Base-by-base conservation (phyloP, 1,140 invertebrate genomes). In the Ceratosolen fusciceps region DNA sequence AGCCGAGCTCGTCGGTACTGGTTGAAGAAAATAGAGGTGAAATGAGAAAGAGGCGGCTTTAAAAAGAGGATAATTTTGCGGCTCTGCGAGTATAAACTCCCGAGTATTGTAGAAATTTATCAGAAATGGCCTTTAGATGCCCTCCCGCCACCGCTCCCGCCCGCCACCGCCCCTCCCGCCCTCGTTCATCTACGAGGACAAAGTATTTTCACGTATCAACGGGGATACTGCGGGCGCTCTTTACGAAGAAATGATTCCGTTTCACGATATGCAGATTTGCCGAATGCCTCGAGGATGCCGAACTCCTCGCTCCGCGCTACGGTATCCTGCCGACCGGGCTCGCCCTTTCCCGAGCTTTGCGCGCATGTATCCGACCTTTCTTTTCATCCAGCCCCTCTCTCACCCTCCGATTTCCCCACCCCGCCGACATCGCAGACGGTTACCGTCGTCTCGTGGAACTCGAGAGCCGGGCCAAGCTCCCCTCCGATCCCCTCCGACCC, bases 191-290 rank as follows among this genome's bases (percentile, higher is more conserved):
- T n/a, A 21, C 58, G 73, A 65, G 43, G 26, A 5, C 47, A 72
- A 54, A 73, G 62, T 76, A 67, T 68, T 68, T 68, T 52, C 49
- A 49, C 47, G 74, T 68, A 68, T 68, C 60, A 26, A n/a, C 74
- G 14, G 7, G 58, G n/a, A 65, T 31, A 24, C 58, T 34, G 39
- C 47, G 43, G 29, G 4, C n/a, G 29, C 49, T 67, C 39, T 19
- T 58, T 47, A 71, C 70, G 75, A 43, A 78, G 76, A 70, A 34
- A 74, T 65, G 78, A 79, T 79, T 79, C 78, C 78, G 58, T 79
- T 79, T 79, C 34, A 47, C 60, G 78, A 79, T 80, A 80, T 80
- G 79, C 79, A 80, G 79, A 80, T 80, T 80, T 58, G 67, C 71
- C 79, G 79, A 80, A 80, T 80, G 65, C 79, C 74, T 76, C 52